Percentiles rank a stretch among this genome's conserved stretches.
These are phyloP conservation scores for Asarcornis scutulata DNA, from an alignment of 2,113 vertebrate species.

Conservation along the genomic window DNA sequence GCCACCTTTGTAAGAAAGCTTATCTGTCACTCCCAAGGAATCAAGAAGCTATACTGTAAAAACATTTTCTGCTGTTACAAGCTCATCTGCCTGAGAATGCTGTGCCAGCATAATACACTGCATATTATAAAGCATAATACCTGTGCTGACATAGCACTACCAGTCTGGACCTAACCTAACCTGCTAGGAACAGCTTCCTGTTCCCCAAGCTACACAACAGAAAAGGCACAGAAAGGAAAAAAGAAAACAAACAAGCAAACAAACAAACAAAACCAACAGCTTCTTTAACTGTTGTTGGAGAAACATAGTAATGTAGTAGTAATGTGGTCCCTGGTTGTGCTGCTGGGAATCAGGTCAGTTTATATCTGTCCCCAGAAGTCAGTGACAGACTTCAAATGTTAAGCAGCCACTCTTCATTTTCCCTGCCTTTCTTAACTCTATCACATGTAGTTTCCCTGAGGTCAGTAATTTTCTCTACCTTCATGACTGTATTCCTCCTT, in stretches of 20 bases:
- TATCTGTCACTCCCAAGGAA: neutral
- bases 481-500: neutral
- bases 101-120: neutral
- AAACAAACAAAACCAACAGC: neutral
- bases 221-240: neutral
- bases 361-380: neutral
- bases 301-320: neutral
- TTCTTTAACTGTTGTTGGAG: neutral
- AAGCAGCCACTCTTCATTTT: neutral
- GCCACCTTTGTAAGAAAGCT: neutral
- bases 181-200: neutral
- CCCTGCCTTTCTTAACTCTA: neutral
- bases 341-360: neutral
- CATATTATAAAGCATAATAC: neutral
- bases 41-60: neutral
- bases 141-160: neutral
- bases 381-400: neutral
- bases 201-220: neutral
- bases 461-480: neutral
- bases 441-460: neutral
- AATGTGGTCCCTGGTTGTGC: neutral
- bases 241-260: neutral
- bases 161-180: neutral
- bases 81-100: neutral
- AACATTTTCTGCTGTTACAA: neutral